Base-by-base conservation (phyloP, 2,888 invertebrate genomes). In the Drosophila eohydei region DNA sequence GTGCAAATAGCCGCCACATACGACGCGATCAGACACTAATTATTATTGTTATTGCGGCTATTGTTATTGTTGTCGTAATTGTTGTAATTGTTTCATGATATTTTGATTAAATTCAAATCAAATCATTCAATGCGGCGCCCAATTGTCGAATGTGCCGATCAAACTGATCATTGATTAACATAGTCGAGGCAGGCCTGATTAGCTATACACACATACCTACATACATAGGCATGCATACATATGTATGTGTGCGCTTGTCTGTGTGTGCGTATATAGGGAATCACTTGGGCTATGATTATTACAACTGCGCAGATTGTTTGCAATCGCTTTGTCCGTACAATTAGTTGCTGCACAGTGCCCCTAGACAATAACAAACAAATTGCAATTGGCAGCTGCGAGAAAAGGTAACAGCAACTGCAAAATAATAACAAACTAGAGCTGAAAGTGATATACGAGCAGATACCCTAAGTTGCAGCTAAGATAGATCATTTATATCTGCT, bases 141-240 rank as follows among this genome's bases (percentile, higher is more conserved):
- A 67, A 59, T 72, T 65, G 84, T 40, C 87, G 71, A 88, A 86
- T 67, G 74, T 67, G 81, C 83, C 89, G 71, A 77, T 68, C 79
- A 71, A 71, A 79, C 4, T 64, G 67, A 40, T 56, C 55, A 40
- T 44, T 55, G 69, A 74, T 80, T 74, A 78, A 32, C 64, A 60
- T 52, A 57, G 78, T 50, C 68, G 46, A 11, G 40, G 48, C 68
- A 59, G 46, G 38, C 4, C 34, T 43, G 43, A 41, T 55, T 71
- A 62, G 41, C 14, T 51, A 50, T 46, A 16, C 28, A 26, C 9
- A 34, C 12, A 34, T 1, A n/a, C 21, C 21, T n/a, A 14, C 9
- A 30, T 12, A 21, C 1, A 26, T 9, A 2, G 9, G 16, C n/a
- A 4, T 46, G 14, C 28, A 7, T 16, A 2, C 50, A 0, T 34